Evolutionary conservation across 2,113 vertebrate species (phyloP).

Genomic region (Nansenia antarctica): DNA sequence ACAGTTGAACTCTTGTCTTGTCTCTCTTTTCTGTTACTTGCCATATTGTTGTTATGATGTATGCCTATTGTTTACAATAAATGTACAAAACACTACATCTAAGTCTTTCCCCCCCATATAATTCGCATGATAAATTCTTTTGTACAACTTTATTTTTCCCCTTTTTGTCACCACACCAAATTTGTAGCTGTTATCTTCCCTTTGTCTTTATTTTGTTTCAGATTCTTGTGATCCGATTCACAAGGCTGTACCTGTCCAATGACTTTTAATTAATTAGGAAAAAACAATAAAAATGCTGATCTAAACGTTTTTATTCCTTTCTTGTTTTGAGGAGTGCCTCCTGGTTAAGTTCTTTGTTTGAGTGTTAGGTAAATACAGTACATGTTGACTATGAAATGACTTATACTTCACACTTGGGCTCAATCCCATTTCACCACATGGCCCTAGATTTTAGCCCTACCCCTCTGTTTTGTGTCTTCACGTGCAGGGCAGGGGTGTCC

Average conservation of each 20-base stretch:
- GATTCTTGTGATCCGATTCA: constrained; percentile 61
- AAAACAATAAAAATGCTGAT: constrained; percentile 63
- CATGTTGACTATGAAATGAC: not conserved
- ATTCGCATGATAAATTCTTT: constrained; percentile 45
- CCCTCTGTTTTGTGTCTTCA: too few species aligned
- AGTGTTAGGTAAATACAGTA: not conserved
- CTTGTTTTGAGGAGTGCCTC: not conserved
- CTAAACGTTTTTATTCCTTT: constrained; percentile 18
- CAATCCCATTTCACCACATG: too few species aligned
- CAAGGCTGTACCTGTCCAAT: constrained; percentile 70
- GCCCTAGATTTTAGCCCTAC: too few species aligned
- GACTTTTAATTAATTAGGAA: constrained; percentile 73
- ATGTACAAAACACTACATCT: constrained; percentile 73
- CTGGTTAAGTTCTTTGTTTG: not conserved
- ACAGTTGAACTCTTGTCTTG: constrained; percentile 35
- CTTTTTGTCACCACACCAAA: constrained; percentile 57
- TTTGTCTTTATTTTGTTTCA: constrained; percentile 64
- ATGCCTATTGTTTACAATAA: constrained; percentile 73
- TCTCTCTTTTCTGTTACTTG: constrained; percentile 34
- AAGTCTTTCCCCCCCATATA: constrained; percentile 42
- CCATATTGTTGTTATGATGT: constrained; percentile 51
- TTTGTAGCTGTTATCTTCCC: constrained; percentile 64
- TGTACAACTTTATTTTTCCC: constrained; percentile 18
- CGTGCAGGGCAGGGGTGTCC: too few species aligned
- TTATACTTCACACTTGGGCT: too few species aligned